Base-by-base conservation (phyloP, 2,113 vertebrate species). In the Campylomormyrus tamandua region DNA sequence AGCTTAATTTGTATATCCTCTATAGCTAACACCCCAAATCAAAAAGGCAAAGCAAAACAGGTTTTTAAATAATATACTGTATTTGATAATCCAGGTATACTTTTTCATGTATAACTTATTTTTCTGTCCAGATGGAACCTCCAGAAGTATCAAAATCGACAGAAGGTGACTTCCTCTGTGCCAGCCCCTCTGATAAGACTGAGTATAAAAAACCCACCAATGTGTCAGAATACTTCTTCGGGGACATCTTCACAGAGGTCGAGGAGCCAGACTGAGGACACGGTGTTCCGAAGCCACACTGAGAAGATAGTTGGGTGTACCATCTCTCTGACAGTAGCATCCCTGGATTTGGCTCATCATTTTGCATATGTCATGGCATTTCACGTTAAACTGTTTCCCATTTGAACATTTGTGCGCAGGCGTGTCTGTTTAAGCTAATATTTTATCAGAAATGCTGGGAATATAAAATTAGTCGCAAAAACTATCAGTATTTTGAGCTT, bases 191-290 rank as follows among this genome's bases (percentile, higher is more conserved):
- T 91, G 50, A 39, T 39, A 91, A 90, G 88, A 91, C 93, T 45
- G 95, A 96, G 9, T 31, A 21, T 35, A 96, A 96, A 87, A 97
- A 97, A 87, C 95, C 96, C 84, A 96, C 95, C 50, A 95, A 87
- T 46, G 95, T 99, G n/a, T 97, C 97, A 0, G 96, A 98, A 89
- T 98, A 97, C 92, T 98, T 99, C 94, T 96, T 99, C 74, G 96
- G 92, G 92, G 98, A 99, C 92, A 98, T 99, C 91, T 99, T 99
- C 90, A 99, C 98, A 91, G 96, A 97, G 66, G 97, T 99, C 45
- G 96, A 98, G 50, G 97, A 98, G 91, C 91, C 92, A 92, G 94
- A 94, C 88, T 95, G 85, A 87, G 21, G 21, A 84, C 39, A 46
- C 5, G 5, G 3, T 84, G 83, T 24, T 84, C 39, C 45, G 9